A percentile compares a stretch with the other conserved stretches of the same genome.
Conservation (phyloP, 2,888 invertebrate species). For the Drosophila picticornis region DNA sequence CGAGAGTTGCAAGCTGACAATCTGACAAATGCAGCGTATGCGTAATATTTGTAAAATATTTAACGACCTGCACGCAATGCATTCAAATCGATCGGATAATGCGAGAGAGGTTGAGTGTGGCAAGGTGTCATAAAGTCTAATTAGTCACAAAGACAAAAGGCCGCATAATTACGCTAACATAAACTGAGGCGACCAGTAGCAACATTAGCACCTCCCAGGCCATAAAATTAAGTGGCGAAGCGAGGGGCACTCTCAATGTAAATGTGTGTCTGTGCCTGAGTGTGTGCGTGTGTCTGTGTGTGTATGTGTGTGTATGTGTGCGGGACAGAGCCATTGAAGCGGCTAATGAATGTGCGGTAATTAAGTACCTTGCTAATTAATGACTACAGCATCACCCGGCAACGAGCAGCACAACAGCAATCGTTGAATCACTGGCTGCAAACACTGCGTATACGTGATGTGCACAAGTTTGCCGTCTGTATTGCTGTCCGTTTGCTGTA, state of each 20-base stretch:
- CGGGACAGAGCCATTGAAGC: constrained; percentile 71
- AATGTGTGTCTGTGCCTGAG: constrained; percentile 11
- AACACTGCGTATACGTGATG: constrained; percentile 75
- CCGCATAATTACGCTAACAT: constrained; percentile 77
- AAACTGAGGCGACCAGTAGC: constrained; percentile 57
- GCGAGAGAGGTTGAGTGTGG: constrained; percentile 1
- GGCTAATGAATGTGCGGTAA: constrained; percentile 84
- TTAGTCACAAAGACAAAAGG: constrained; percentile 77
- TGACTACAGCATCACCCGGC: constrained; percentile 72
- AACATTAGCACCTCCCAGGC: constrained; percentile 70
- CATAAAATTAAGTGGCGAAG: constrained; percentile 60
- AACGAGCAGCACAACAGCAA: constrained; percentile 49
- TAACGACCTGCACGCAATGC: constrained; percentile 49
- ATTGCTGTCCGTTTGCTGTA: constrained; percentile 46
- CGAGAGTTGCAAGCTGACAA: constrained; percentile 52
- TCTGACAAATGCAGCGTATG: constrained; percentile 57
- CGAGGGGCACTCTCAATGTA: constrained; percentile 10
- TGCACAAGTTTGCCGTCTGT: constrained; percentile 17
- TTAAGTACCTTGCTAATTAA: constrained; percentile 86
- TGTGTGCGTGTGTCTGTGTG: not conserved
- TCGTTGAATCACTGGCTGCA: constrained; percentile 56
- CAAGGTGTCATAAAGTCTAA: constrained; percentile 72
- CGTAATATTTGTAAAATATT: constrained; percentile 75
- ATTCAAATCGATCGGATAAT: constrained; percentile 9
- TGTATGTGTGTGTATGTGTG: constrained; percentile 10